These are phyloP conservation scores for Callinectes sapidus DNA, from an alignment of 2,888 invertebrate genomes.

Conservation along the genomic window DNA sequence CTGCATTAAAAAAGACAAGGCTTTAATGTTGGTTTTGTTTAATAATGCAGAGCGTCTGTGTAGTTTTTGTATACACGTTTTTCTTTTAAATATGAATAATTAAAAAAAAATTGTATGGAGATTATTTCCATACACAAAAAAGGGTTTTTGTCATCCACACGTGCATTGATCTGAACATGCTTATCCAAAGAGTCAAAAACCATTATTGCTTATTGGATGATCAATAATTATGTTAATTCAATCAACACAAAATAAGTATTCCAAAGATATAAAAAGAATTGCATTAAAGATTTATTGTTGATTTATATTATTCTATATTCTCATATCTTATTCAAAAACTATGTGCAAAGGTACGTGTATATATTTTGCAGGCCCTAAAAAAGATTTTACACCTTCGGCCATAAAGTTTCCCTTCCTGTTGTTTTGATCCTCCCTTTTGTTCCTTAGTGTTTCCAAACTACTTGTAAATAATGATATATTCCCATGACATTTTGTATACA, in stretches of 20 bases:
- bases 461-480: slow-evolving; percentile 62
- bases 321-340: background rate
- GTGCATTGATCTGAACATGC: background rate
- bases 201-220: background rate
- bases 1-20: background rate
- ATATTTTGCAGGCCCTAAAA: background rate
- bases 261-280: background rate
- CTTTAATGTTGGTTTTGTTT: background rate
- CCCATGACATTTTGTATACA: slow-evolving; percentile 63
- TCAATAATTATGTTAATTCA: background rate
- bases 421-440: slow-evolving; percentile 10
- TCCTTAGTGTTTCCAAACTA: slow-evolving; percentile 51
- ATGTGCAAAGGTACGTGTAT: background rate
- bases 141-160: background rate
- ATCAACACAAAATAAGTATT: background rate
- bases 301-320: no score
- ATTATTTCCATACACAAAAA: background rate
- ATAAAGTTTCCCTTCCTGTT: background rate
- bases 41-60: background rate
- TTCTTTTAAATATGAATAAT: background rate
- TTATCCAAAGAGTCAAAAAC: background rate
- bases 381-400: background rate
- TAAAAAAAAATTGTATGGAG: background rate
- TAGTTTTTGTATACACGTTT: background rate
- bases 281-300: background rate